Conservation (phyloP, 2,113 vertebrate genomes). For the Struthio camelus region DNA sequence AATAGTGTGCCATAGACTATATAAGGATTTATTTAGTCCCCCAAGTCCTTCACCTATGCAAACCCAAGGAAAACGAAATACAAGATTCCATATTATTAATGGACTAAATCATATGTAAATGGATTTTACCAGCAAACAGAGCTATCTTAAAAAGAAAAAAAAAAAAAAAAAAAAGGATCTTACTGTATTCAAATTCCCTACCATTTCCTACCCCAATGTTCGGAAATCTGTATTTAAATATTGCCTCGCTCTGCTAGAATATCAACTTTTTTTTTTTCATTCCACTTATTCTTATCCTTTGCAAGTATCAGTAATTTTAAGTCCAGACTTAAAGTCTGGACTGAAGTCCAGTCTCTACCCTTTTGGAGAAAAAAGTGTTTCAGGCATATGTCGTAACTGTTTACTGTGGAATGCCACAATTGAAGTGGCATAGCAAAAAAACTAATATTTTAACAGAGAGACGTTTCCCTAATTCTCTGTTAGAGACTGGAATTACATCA, state of each 20-base stretch:
- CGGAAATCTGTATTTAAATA: background rate
- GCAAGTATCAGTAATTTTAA: background rate
- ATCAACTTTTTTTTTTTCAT: background rate
- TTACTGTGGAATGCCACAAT: background rate
- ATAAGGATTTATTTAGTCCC: slow-evolving; percentile 46
- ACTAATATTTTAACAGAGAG: background rate
- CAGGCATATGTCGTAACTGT: background rate
- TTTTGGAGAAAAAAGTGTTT: background rate
- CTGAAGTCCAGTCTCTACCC: too few species aligned
- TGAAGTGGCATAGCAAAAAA: background rate
- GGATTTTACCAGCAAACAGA: background rate
- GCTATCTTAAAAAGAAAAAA: background rate
- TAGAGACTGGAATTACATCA: background rate
- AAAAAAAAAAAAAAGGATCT: background rate
- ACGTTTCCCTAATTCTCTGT: background rate
- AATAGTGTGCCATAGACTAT: slow-evolving; percentile 10
- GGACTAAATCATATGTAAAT: background rate
- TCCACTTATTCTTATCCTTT: background rate
- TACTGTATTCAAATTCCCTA: background rate
- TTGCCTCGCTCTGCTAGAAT: background rate
- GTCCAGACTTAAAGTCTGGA: too few species aligned
- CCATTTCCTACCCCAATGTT: background rate
- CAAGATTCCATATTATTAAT: background rate
- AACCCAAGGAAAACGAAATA: background rate
- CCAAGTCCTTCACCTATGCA: background rate